Base-by-base conservation (phyloP, 2,113 vertebrate species). In the Scatophagus argus region DNA sequence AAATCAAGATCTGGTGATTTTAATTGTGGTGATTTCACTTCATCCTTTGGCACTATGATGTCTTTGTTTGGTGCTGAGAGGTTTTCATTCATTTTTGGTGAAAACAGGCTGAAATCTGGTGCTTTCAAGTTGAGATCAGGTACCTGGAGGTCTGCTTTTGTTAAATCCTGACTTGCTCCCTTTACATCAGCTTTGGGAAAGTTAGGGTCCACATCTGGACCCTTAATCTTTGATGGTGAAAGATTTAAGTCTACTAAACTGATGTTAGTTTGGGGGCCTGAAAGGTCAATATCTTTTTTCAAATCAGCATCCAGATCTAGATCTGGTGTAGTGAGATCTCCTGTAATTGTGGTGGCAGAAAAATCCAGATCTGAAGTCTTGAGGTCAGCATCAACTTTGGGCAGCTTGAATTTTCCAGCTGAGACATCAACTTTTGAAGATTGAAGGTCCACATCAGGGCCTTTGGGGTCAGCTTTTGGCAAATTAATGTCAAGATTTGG, bases 1-100 rank as follows among this genome's bases (percentile, higher is more conserved):
- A 89, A n/a, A 44, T 81, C 79, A 62, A 75, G 38, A 58, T 82
- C 74, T 82, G 88, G 83, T 25, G 77, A 55, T 47, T 90, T 88
- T 8, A 91, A 10, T 34, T 89, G 68, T 65, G 83, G 68, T 32
- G 56, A 64, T 67, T 67, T 52, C 63, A 91, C 31, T 25, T 81
- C 60, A 63, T 51, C 39, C 6, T 81, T 69, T 55, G 86, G 86
- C 14, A 87, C 44, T 17, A 38, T 82, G 6, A 21, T 25, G 21
- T 81, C 46, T 52, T 79, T 29, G 25, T 77, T 72, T 60, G 77
- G 79, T 46, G 55, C 58, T 31, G 78, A 38, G 12, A 88, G 10
- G 25, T 72, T 75, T 43, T 60, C 82, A 78, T 73, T 51, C 12
- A 79, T 39, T 5, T 87, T 77, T 36, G 77, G 64, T 27, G 71